These are phyloP conservation scores for Chrosomus eos DNA, from an alignment of 2,797 vertebrate species.

Conservation along the genomic window DNA sequence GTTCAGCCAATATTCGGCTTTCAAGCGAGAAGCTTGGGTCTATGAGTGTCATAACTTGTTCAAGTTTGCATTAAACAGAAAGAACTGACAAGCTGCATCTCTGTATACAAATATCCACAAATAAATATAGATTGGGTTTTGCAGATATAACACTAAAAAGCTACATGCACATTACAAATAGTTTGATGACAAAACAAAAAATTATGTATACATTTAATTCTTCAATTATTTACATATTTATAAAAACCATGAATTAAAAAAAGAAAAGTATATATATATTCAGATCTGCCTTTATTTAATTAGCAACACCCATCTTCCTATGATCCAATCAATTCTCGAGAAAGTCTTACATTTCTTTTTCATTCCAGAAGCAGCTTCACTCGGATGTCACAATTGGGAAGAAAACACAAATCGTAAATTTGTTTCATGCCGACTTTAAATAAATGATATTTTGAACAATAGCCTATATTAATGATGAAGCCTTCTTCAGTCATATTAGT, in stretches of 20 bases:
- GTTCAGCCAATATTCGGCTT: slow-evolving; percentile 5
- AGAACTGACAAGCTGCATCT: background rate
- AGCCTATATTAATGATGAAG: background rate
- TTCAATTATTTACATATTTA: background rate
- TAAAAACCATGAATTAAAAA: background rate
- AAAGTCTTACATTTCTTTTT: too few relatives aligned
- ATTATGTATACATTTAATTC: background rate
- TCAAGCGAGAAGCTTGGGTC: background rate
- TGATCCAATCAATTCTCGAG: too few relatives aligned
- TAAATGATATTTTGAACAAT: background rate
- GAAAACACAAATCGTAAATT: background rate
- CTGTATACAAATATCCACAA: background rate
- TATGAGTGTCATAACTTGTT: background rate
- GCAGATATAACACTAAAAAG: background rate
- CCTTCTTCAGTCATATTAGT: background rate
- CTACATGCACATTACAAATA: background rate
- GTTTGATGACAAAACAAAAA: background rate
- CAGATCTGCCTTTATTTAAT: too few relatives aligned
- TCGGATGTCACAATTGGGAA: too few relatives aligned
- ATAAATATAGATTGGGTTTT: background rate
- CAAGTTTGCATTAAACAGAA: background rate
- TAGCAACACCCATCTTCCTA: too few relatives aligned
- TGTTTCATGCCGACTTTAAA: background rate
- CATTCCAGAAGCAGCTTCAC: too few relatives aligned
- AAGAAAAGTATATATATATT: too few relatives aligned